Evolutionary conservation across 2,888 invertebrate species (phyloP), one percentile per base, ranked within the genome.

Genomic region (Trypoxylon attenuatum): DNA sequence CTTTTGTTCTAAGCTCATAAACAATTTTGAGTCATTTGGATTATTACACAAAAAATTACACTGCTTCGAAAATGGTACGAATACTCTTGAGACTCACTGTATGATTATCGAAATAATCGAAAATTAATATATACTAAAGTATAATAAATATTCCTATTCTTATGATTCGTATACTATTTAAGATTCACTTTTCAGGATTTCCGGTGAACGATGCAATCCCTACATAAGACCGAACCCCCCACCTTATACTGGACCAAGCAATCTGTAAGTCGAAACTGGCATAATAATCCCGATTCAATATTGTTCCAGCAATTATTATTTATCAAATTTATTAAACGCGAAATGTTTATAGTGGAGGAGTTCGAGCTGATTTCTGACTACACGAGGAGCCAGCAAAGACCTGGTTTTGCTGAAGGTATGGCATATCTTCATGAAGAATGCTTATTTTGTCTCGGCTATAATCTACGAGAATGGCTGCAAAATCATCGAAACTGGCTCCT

Each of bases 151-250:
- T 33, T 33, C 6, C n/a, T 33, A 33, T 33, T 27, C 33, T 3
- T 10, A 33, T 4, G 5, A 5, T n/a, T n/a, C n/a, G n/a, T 33
- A 33, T 8, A 33, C 13, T 4, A 33, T 3, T 10, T 8, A 33
- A 33, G n/a, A n/a, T n/a, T n/a, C n/a, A n/a, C n/a, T n/a, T 53
- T 77, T 5, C 65, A 87, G 87, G 60, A 59, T 71, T 16, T 75
- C 79, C 2, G 71, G 75, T 2, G 86, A 87, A 58, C 82, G 83
- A n/a, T 76, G 79, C 50, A 85, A 85, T 69, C 79, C 82, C 0
- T 86, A 85, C 61, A 42, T 85, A 41, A 87, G 91, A 46, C 91
- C 91, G 1, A 90, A 89, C 76, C 91, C 91, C 10, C 91, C 91
- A 4, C 91, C 91, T 1, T 91, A 91, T 72, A 87, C 88, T 5